Percentiles rank a stretch among this genome's conserved stretches.
Evolutionary conservation across 1,140 invertebrate species (phyloP).

Genomic region (Papilio xuthus): DNA sequence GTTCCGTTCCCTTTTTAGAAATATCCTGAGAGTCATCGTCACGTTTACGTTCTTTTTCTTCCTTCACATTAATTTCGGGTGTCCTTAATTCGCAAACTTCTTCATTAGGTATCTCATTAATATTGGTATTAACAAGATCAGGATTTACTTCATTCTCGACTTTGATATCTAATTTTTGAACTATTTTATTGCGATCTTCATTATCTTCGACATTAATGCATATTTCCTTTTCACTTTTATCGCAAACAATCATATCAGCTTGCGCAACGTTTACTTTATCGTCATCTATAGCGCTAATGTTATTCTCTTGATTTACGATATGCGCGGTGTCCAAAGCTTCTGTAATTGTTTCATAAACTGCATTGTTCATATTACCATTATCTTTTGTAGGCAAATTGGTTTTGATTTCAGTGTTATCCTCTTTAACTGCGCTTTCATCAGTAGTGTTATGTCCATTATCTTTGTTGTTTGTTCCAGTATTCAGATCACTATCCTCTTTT

Average conservation of each 20-base stretch:
- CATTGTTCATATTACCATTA: background rate
- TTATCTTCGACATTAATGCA: no score
- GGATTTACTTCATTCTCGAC: background rate
- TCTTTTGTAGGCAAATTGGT: background rate
- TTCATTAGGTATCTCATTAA: background rate
- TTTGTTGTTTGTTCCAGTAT: background rate
- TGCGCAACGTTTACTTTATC: slow-evolving; percentile 1
- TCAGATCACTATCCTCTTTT: background rate
- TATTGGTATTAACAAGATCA: background rate
- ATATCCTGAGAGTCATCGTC: background rate
- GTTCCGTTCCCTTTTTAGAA: background rate
- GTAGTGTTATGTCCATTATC: background rate
- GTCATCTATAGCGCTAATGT: background rate
- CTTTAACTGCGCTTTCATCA: slow-evolving; percentile 14
- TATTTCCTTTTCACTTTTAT: background rate
- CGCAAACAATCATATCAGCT: background rate
- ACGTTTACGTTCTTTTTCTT: background rate
- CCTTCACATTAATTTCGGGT: background rate
- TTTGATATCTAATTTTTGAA: background rate
- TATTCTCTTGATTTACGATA: background rate
- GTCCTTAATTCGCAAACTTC: background rate
- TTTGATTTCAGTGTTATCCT: slow-evolving; percentile 3
- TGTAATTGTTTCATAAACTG: background rate
- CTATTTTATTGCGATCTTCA: background rate
- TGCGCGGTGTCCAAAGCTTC: background rate